phyloP scores from a whole-genome alignment of 2,797 vertebrate genomes.

The Eurystomus glaucurus region DNA sequence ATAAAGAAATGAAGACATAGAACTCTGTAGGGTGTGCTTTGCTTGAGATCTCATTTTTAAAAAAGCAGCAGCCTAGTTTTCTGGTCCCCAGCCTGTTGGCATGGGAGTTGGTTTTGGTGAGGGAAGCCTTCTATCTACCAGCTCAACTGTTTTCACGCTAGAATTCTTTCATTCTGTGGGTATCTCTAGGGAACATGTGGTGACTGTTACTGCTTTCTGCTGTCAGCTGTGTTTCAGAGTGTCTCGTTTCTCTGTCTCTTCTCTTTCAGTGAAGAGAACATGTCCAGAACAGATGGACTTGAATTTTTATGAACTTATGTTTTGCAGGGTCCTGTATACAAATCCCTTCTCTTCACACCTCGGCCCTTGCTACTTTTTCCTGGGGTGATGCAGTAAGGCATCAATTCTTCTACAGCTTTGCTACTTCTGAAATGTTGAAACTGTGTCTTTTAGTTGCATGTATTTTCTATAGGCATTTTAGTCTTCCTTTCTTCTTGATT shows the following conservation, averaged over 20 bases:
- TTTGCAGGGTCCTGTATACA: background rate
- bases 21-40: rapidly evolving
- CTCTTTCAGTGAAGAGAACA: rapidly evolving
- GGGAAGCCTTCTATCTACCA: rapidly evolving
- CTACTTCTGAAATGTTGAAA: background rate
- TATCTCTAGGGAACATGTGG: background rate
- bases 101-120: background rate
- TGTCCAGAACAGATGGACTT: background rate
- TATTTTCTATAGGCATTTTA: background rate
- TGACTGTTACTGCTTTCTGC: background rate
- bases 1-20: background rate
- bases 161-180: background rate
- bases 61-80: background rate
- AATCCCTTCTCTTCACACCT: rapidly evolving
- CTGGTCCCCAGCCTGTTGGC: rapidly evolving
- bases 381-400: background rate
- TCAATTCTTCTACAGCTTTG: background rate
- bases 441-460: background rate
- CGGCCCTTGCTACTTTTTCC: background rate
- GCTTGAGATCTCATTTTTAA: background rate
- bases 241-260: too few species aligned
- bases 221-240: background rate
- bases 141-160: background rate
- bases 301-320: background rate
- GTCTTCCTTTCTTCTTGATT: background rate